Evolutionary conservation across 2,888 invertebrate genomes (phyloP).

Genomic region (Cyrtodaria siliqua): DNA sequence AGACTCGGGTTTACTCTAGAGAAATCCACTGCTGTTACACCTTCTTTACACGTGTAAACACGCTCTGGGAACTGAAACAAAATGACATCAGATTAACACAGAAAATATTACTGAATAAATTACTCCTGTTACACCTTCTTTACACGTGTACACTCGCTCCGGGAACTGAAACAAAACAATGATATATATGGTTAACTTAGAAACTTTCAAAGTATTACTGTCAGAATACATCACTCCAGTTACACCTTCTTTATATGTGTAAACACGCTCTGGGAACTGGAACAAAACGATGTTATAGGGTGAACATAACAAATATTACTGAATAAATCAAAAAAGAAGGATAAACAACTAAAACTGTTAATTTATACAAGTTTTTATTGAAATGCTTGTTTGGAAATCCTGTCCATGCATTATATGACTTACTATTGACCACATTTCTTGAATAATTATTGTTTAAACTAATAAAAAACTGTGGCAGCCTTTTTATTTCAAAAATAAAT

Average conservation of each 20-base stretch:
- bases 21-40: conserved; percentile 85
- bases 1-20: conserved; percentile 83
- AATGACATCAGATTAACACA: not conserved
- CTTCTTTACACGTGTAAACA: conserved; percentile 80
- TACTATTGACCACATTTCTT: no score
- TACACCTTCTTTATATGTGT: conserved; percentile 82
- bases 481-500: no score
- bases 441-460: no score
- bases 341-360: no score
- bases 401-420: no score
- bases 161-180: no score
- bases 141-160: conserved; percentile 81
- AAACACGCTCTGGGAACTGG: conserved; percentile 84
- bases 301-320: not conserved
- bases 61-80: conserved; percentile 82
- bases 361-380: no score
- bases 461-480: no score
- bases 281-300: conserved; percentile 24
- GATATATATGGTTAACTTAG: no score
- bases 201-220: no score
- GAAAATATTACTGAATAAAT: not conserved
- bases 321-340: no score
- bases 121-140: conserved; percentile 83
- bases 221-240: conserved; percentile 85
- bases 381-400: no score